Evolutionary conservation across 37 sponge, comb jelly and placozoan species (phyloP).

Genomic region (Aplysina aerophoba): DNA sequence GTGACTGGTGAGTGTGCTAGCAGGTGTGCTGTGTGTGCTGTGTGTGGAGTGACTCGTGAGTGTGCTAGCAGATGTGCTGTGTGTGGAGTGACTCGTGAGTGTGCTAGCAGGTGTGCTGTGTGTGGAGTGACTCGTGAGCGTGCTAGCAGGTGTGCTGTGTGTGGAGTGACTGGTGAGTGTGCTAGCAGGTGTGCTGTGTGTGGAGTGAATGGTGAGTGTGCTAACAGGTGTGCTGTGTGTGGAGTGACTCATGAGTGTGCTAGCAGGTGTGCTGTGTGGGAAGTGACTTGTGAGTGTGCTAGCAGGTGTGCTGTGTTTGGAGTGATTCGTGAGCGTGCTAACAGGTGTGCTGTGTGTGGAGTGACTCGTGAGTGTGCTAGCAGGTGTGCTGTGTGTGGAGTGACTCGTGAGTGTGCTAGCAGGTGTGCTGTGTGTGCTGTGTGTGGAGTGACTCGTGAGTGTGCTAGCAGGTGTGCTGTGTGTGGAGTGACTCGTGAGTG

Average conservation of each 20-base stretch:
- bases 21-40: background rate
- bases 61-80: conserved; percentile 24
- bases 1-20: background rate
- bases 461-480: background rate
- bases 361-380: too few species aligned
- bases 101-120: background rate
- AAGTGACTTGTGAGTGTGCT: too few species aligned
- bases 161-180: background rate
- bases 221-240: conserved; percentile 19
- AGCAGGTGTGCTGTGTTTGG: background rate
- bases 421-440: conserved; percentile 4
- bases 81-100: background rate
- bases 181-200: background rate
- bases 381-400: conserved; percentile 2
- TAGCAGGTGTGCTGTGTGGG: background rate
- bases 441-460: background rate
- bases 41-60: background rate
- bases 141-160: conserved; percentile 27
- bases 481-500: too few species aligned
- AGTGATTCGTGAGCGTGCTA: background rate
- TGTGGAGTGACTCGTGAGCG: too few species aligned
- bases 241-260: background rate
- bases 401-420: background rate
- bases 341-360: too few species aligned
- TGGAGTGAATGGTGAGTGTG: too few species aligned